Evolutionary conservation across 2,888 invertebrate genomes (phyloP).

Genomic region (Tipula unca): DNA sequence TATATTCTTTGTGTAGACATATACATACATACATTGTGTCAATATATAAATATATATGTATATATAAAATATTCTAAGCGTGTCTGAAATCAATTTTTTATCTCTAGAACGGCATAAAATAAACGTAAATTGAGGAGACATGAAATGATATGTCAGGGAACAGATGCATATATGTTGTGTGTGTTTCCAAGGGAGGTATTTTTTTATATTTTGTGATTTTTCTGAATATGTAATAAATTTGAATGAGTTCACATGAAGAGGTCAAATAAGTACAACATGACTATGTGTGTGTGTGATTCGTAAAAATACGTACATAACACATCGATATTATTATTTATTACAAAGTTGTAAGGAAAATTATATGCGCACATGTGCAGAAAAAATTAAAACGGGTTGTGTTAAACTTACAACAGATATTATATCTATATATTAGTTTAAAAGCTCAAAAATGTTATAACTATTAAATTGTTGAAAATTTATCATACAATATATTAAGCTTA

Average conservation of each 20-base stretch:
- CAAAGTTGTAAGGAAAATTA: no score
- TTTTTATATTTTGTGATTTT: background rate
- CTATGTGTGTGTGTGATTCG: background rate
- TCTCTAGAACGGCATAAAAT: background rate
- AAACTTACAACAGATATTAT: no score
- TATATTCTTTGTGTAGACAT: background rate
- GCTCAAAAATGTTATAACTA: no score
- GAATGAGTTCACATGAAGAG: background rate
- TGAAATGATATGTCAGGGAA: background rate
- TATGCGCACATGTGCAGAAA: no score
- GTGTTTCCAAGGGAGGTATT: background rate
- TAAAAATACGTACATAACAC: no score
- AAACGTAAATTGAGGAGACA: background rate
- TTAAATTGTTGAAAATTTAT: no score
- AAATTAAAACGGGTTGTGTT: no score
- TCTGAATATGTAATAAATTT: background rate
- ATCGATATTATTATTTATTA: no score
- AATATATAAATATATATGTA: no score
- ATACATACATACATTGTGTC: background rate
- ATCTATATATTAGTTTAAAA: no score
- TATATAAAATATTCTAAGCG: background rate
- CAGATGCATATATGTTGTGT: background rate
- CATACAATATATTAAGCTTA: no score
- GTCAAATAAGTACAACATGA: background rate
- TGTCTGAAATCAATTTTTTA: background rate